Conservation (phyloP, 2,888 invertebrate species). For the Cabera pusaria region DNA sequence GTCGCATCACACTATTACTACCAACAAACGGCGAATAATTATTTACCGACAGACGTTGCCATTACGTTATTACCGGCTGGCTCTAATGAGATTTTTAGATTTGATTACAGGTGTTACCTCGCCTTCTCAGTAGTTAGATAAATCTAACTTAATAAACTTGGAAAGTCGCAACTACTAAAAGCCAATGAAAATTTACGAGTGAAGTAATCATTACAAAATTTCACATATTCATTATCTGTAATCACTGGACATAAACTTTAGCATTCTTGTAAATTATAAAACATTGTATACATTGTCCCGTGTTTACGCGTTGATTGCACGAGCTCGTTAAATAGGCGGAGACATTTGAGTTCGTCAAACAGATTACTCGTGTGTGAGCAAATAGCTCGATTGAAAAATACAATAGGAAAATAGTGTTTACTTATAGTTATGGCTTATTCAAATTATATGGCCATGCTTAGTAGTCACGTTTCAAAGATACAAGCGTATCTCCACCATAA, state of each 20-base stretch:
- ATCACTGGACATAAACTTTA: constrained; percentile 17
- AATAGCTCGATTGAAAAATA: too few relatives aligned
- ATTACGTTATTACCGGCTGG: constrained; percentile 42
- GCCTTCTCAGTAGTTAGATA: constrained; percentile 7
- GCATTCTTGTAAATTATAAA: constrained; percentile 8
- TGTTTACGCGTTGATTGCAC: constrained; percentile 4
- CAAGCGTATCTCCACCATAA: neutral
- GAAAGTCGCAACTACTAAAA: constrained; percentile 16
- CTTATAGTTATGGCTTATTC: neutral
- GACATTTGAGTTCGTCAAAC: too few relatives aligned
- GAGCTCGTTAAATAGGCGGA: constrained; percentile 8
- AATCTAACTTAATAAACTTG: constrained; percentile 19
- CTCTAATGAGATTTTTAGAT: constrained; percentile 47
- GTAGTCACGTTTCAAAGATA: constrained; percentile 1
- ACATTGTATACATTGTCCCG: constrained; percentile 7
- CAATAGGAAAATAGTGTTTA: too few relatives aligned
- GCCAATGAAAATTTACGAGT: constrained; percentile 18
- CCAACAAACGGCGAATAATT: constrained; percentile 36
- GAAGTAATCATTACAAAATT: constrained; percentile 18
- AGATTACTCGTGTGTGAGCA: too few relatives aligned
- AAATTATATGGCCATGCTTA: too few relatives aligned
- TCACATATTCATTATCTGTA: constrained; percentile 11
- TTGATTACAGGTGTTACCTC: constrained; percentile 43
- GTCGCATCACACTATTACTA: constrained; percentile 23
- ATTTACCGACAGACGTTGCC: constrained; percentile 36